phyloP scores from a whole-genome alignment of 2,113 vertebrate genomes.

The Pyxicephalus adspersus region DNA sequence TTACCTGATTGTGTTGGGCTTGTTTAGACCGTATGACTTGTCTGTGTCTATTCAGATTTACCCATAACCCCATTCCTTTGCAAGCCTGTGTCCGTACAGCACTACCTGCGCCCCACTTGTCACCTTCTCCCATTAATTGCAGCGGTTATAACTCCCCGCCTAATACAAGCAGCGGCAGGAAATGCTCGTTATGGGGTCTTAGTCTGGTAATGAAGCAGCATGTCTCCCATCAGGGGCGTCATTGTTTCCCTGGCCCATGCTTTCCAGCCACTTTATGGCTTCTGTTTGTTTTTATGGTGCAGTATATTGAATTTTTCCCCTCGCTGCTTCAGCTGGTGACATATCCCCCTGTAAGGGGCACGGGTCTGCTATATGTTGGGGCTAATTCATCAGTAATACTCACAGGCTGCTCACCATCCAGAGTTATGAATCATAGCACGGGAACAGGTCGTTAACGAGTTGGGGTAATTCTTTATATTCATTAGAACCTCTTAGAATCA shows the following conservation, averaged over 20 bases:
- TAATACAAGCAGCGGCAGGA: slow-evolving; percentile 40
- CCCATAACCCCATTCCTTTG: too few relatives aligned
- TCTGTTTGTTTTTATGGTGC: slow-evolving; percentile 45
- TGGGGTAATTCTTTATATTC: background rate
- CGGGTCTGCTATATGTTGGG: slow-evolving; percentile 14
- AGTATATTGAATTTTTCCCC: slow-evolving; percentile 35
- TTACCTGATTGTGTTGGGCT: too few relatives aligned
- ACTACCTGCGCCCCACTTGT: background rate
- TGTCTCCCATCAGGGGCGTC: slow-evolving; percentile 49
- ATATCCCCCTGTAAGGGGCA: slow-evolving; percentile 21
- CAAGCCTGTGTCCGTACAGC: too few relatives aligned
- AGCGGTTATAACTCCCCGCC: slow-evolving; percentile 27
- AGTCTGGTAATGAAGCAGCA: slow-evolving; percentile 51
- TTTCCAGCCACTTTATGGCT: slow-evolving; percentile 56
- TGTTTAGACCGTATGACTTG: too few relatives aligned
- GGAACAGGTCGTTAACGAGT: background rate
- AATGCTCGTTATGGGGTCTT: slow-evolving; percentile 51
- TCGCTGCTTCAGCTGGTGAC: background rate
- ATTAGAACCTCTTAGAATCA: background rate
- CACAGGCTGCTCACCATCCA: background rate
- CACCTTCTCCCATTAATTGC: slow-evolving; percentile 10
- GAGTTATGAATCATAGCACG: background rate
- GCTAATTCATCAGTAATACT: slow-evolving; percentile 19
- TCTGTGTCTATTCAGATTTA: too few relatives aligned
- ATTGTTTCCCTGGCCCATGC: slow-evolving; percentile 40